These are phyloP conservation scores for Callipepla squamata DNA, from an alignment of 2,113 vertebrate species.

Conservation along the genomic window DNA sequence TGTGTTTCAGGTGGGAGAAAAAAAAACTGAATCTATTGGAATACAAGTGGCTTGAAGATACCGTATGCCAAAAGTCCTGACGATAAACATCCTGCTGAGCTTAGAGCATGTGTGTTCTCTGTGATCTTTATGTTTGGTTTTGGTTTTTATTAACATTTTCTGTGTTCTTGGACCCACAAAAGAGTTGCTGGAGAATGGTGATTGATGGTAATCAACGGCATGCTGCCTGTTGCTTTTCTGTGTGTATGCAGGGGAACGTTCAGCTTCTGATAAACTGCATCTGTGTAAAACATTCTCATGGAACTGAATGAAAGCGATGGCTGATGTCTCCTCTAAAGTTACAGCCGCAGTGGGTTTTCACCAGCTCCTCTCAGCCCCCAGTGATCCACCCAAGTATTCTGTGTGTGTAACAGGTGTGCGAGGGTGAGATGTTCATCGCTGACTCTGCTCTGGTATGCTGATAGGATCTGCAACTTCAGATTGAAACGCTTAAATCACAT, in stretches of 20 bases:
- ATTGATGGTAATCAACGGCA: background rate
- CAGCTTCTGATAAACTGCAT: background rate
- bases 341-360: background rate
- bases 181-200: background rate
- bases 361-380: background rate
- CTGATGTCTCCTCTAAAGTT: background rate
- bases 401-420: rapidly evolving
- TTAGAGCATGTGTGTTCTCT: background rate
- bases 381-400: background rate
- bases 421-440: background rate
- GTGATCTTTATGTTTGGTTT: background rate
- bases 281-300: background rate
- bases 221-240: background rate
- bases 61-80: background rate
- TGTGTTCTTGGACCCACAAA: background rate
- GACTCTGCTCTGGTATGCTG: background rate
- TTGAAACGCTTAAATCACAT: background rate
- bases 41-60: background rate
- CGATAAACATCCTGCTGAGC: background rate
- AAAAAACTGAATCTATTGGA: background rate
- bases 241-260: background rate
- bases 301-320: background rate
- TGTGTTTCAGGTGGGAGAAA: background rate
- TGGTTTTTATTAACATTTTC: background rate
- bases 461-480: background rate